phyloP scores from a whole-genome alignment of 2,797 vertebrate genomes.

The Neosilurus hyrtlii region DNA sequence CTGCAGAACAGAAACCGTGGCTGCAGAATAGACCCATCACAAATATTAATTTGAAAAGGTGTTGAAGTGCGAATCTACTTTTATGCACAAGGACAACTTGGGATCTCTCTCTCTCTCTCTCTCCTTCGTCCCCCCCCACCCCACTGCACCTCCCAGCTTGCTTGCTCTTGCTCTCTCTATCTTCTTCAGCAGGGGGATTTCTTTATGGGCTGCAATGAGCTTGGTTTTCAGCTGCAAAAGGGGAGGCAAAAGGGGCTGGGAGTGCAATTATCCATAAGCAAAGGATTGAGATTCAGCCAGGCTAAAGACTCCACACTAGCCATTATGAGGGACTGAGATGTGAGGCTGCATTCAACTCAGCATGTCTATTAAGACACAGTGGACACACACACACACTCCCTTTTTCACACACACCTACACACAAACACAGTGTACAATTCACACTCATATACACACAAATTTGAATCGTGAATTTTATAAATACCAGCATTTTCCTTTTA shows the following conservation, averaged over 20 bases:
- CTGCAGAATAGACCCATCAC: slow-evolving; percentile 99
- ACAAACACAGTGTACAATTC: slow-evolving; percentile 17
- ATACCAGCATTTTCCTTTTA: neutral
- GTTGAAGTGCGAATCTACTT: slow-evolving; percentile 99
- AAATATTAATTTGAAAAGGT: slow-evolving; percentile 99
- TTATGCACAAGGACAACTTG: slow-evolving; percentile 99
- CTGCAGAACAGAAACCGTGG: slow-evolving; percentile 98
- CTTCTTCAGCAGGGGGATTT: slow-evolving; percentile 73
- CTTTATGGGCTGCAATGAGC: slow-evolving; percentile 97
- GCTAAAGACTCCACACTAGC: slow-evolving; percentile 91
- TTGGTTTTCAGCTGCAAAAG: slow-evolving; percentile 98
- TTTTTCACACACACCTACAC: slow-evolving; percentile 26
- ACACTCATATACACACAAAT: slow-evolving; percentile 16
- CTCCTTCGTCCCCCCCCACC: neutral
- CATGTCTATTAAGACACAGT: slow-evolving; percentile 77
- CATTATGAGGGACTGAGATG: slow-evolving; percentile 84
- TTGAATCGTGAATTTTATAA: neutral
- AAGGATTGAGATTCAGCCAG: slow-evolving; percentile 93
- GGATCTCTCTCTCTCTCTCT: slow-evolving; percentile 75
- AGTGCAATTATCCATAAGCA: slow-evolving; percentile 99
- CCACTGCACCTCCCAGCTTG: slow-evolving; percentile 44
- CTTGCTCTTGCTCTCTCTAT: slow-evolving; percentile 52
- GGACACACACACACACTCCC: slow-evolving; percentile 37
- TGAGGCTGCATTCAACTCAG: slow-evolving; percentile 83
- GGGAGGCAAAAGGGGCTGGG: slow-evolving; percentile 92